These are phyloP conservation scores for Epizoanthus stellaris DNA, from an alignment of 92 coral and sea anemone genomes.

Conservation along the genomic window DNA sequence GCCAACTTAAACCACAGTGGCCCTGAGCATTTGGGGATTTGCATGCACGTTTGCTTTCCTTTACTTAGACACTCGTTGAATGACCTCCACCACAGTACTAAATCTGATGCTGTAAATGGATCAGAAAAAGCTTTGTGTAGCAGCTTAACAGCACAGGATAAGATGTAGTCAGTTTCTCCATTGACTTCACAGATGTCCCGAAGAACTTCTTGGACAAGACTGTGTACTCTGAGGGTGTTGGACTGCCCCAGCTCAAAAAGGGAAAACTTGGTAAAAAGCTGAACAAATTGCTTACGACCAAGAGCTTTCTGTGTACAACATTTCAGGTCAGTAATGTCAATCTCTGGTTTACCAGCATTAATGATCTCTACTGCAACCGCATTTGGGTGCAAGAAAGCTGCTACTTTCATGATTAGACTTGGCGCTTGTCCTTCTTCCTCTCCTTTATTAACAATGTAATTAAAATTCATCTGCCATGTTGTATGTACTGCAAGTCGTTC, in stretches of 20 bases:
- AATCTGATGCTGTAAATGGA: neutral
- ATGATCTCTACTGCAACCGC: slow-evolving; percentile 25
- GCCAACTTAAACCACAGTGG: neutral
- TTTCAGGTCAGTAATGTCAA: neutral
- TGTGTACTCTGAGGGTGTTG: neutral
- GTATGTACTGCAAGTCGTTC: slow-evolving; percentile 57
- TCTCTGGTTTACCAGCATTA: neutral
- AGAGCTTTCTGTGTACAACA: neutral
- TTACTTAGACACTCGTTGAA: neutral
- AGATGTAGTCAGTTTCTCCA: neutral
- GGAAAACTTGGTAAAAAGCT: slow-evolving; percentile 17
- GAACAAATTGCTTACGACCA: slow-evolving; percentile 19
- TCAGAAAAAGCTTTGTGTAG: slow-evolving; percentile 2
- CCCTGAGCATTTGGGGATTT: neutral
- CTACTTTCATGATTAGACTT: neutral
- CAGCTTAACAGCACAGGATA: neutral
- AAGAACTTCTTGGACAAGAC: slow-evolving; percentile 35
- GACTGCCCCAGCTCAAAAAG: neutral
- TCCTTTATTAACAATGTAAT: slow-evolving; percentile 3
- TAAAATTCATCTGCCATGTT: slow-evolving; percentile 58
- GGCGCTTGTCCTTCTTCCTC: neutral
- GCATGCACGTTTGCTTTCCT: neutral
- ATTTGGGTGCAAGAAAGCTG: neutral
- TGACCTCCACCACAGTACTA: neutral
- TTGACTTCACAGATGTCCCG: neutral